A percentile compares a stretch with the other conserved stretches of the same genome.
phyloP scores from a whole-genome alignment of 2,888 invertebrate species.

The Pachliopta kotzebuea region DNA sequence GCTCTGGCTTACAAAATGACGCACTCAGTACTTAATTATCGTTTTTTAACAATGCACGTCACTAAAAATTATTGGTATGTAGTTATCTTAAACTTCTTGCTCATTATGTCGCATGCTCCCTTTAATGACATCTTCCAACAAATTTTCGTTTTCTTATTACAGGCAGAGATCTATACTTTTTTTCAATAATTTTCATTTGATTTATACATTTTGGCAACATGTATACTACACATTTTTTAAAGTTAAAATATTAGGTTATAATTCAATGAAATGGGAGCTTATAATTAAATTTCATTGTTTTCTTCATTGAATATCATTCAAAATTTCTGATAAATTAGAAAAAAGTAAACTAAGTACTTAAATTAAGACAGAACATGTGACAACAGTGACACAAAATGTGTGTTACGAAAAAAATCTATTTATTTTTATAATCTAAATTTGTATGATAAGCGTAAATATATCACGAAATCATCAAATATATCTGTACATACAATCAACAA shows the following conservation, averaged over 20 bases:
- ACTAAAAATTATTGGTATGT: constrained; percentile 10
- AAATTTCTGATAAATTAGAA: too few species aligned
- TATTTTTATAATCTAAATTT: background rate
- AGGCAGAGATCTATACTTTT: too few species aligned
- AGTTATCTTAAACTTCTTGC: constrained; percentile 23
- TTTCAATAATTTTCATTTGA: too few species aligned
- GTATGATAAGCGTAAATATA: background rate
- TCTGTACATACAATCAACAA: background rate
- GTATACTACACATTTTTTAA: too few species aligned
- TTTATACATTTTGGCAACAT: too few species aligned
- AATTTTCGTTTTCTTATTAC: background rate
- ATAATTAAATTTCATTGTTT: too few species aligned
- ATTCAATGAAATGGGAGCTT: too few species aligned
- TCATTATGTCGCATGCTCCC: constrained; percentile 2
- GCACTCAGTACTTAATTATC: constrained; percentile 14
- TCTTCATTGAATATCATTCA: too few species aligned
- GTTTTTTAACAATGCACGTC: constrained; percentile 19
- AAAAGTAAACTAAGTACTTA: too few species aligned
- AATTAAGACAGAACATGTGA: too few species aligned
- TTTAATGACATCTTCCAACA: background rate
- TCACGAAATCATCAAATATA: background rate
- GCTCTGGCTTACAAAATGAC: constrained; percentile 18
- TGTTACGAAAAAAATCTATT: background rate
- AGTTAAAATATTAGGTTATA: too few species aligned
- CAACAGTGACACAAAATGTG: too few species aligned